A percentile compares a stretch with the other conserved stretches of the same genome.
Evolutionary conservation across 2,113 vertebrate species (phyloP).

Genomic region (Myrmecobius fasciatus): DNA sequence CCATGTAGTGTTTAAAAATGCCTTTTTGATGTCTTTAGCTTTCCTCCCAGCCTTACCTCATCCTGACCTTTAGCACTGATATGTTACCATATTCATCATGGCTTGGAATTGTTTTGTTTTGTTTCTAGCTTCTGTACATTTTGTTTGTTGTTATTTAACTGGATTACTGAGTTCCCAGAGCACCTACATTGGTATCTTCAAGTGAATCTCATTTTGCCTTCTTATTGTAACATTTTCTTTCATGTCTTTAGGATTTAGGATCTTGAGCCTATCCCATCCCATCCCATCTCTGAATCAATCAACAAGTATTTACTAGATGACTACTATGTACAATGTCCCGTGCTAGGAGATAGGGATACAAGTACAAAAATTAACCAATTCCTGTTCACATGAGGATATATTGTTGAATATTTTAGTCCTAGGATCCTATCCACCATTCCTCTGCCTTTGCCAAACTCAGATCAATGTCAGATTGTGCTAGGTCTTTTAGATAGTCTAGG

Average conservation of each 20-base stretch:
- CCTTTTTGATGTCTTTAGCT: too few relatives aligned
- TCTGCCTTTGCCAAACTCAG: background rate
- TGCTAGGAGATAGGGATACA: background rate
- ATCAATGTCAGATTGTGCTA: background rate
- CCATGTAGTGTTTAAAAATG: too few relatives aligned
- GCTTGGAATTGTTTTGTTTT: background rate
- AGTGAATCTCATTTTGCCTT: background rate
- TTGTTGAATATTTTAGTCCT: background rate
- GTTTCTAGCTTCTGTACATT: background rate
- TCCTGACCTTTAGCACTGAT: background rate
- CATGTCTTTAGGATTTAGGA: background rate
- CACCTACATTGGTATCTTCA: background rate
- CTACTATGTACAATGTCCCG: background rate
- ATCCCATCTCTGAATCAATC: background rate
- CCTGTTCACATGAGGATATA: background rate
- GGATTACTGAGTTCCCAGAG: background rate
- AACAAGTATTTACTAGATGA: background rate
- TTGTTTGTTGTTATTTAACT: background rate
- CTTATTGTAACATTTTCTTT: background rate
- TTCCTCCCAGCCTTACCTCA: background rate
- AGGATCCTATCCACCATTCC: background rate
- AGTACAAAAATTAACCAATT: background rate
- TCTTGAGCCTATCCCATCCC: background rate
- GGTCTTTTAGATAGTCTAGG: too few relatives aligned
- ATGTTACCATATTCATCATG: background rate